phyloP scores from a whole-genome alignment of 2,888 invertebrate genomes.

The Scaptomyza cyrtandrae region DNA sequence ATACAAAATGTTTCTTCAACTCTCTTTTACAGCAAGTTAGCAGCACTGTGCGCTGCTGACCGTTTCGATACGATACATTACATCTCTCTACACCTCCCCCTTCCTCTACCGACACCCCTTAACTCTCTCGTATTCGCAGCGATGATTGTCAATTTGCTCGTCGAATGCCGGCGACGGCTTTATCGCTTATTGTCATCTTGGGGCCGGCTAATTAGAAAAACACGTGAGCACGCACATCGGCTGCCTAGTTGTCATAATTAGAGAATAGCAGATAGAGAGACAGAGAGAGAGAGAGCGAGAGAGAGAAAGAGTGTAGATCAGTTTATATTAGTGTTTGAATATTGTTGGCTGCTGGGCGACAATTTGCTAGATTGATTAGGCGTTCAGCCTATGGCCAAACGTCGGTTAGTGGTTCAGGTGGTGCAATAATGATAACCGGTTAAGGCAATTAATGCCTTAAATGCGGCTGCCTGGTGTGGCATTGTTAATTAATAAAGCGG shows the following conservation, averaged over 20 bases:
- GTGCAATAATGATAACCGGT: conserved; percentile 53
- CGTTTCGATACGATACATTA: not conserved
- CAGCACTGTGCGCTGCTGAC: conserved; percentile 9
- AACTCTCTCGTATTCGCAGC: not conserved
- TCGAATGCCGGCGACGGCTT: conserved; percentile 65
- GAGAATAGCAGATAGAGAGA: conserved; percentile 43
- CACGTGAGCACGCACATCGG: conserved; percentile 74
- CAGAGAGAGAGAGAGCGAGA: conserved; percentile 1
- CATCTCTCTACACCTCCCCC: not conserved
- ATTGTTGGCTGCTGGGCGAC: conserved; percentile 66
- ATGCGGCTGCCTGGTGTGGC: conserved; percentile 77
- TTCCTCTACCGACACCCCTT: not conserved
- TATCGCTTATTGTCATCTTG: conserved; percentile 74
- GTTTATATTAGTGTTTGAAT: conserved; percentile 47
- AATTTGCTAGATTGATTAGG: conserved; percentile 81
- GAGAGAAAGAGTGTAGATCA: conserved; percentile 21
- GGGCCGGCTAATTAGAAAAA: conserved; percentile 74
- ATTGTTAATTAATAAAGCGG: conserved; percentile 78
- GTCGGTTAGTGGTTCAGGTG: not conserved
- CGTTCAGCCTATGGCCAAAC: conserved; percentile 49
- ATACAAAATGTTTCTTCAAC: too few species aligned
- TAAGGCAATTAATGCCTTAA: conserved; percentile 76
- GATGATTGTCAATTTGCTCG: conserved; percentile 81
- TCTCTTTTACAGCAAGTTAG: conserved; percentile 14
- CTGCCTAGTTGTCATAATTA: conserved; percentile 79